A percentile compares a stretch with the other conserved stretches of the same genome.
These are phyloP conservation scores for Pampus argenteus DNA, from an alignment of 2,797 vertebrate genomes.

Conservation along the genomic window DNA sequence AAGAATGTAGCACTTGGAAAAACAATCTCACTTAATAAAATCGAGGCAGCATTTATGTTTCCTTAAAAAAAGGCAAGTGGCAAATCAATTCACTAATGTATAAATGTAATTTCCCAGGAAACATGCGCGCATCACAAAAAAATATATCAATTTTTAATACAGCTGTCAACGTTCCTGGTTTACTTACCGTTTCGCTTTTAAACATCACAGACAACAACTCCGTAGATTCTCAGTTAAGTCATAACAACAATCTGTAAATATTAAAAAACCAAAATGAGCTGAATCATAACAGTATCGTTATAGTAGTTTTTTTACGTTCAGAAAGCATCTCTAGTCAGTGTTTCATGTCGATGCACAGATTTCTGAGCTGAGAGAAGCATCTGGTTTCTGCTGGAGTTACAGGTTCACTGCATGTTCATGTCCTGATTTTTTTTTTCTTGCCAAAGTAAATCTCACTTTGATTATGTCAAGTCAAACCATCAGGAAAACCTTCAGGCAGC, in stretches of 20 bases:
- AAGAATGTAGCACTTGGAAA: not conserved
- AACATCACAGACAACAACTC: not conserved
- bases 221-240: not conserved
- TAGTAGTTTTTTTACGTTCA: slow-evolving; percentile 6
- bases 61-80: too few relatives aligned
- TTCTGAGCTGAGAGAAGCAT: slow-evolving; percentile 41
- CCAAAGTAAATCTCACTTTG: slow-evolving; percentile 51
- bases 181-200: not conserved
- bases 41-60: too few relatives aligned
- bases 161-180: not conserved
- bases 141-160: not conserved
- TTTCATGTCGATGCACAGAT: slow-evolving; percentile 5
- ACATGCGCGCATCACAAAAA: not conserved
- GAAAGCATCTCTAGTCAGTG: slow-evolving; percentile 1
- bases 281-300: not conserved
- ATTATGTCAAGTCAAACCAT: slow-evolving; percentile 30
- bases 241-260: not conserved
- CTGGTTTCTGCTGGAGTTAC: slow-evolving; percentile 41
- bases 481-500: slow-evolving; percentile 42
- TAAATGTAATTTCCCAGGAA: not conserved
- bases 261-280: slow-evolving; percentile 16
- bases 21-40: not conserved
- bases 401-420: slow-evolving; percentile 35
- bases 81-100: not conserved
- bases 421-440: slow-evolving; percentile 12